Evolutionary conservation across 2,113 vertebrate genomes (phyloP), one percentile per base, ranked within the genome.

Genomic region (Melanocharis versteri): DNA sequence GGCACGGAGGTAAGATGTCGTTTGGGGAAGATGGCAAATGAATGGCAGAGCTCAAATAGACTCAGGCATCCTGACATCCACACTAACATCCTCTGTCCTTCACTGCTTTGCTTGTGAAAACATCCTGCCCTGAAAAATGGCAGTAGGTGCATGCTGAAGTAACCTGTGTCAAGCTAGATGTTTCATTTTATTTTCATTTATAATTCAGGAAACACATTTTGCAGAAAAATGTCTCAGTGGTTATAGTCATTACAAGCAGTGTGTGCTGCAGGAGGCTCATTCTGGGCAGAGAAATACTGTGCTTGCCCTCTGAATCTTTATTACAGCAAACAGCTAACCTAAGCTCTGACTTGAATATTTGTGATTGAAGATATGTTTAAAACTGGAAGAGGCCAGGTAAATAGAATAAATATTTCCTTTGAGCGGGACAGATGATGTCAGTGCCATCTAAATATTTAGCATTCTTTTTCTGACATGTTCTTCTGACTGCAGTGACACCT

Each of bases 401-500:
- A 96, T 33, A 93, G 33, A 78, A 81, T 56, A 89, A 89, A 83
- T 22, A 14, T 56, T 94, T 92, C 50, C 48, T 90, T 85, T 87
- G 33, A 42, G 16, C 26, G 42, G 35, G 90, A 51, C 70, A 30
- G 35, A 53, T 42, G 64, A 91, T 84, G 21, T 53, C 51, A 40
- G 13, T 76, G 73, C 40, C 70, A 42, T 91, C 61, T 90, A 66
- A 61, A 96, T 91, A 89, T 83, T 95, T 75, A 62, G 20, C 54
- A 19, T 87, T 93, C 45, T 35, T 94, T 61, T 76, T 93, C 83
- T 76, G 62, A 28, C 69, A 15, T 14, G 39, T 97, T 96, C 39
- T 96, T 87, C 96, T 92, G 91, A 89, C 65, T 93, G 70, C 89
- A 94, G 77, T 96, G 96, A 96, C 93, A 97, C 82, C 95, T 97